Conservation (phyloP, 2,113 vertebrate species). For the Casuarius casuarius region DNA sequence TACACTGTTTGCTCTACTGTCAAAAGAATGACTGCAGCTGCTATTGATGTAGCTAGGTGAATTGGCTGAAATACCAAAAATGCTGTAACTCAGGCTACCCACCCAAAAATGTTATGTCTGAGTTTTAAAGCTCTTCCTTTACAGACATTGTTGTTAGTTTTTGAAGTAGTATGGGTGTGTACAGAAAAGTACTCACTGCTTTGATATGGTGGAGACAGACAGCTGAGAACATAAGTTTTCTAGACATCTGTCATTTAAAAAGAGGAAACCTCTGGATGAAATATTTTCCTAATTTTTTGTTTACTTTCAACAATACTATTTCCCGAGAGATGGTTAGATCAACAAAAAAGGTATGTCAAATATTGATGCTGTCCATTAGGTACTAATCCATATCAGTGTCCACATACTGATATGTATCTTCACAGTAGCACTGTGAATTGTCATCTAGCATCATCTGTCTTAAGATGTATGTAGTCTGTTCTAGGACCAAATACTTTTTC, state of each 20-base stretch:
- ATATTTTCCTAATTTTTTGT: background rate
- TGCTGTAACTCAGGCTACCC: background rate
- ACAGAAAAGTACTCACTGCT: background rate
- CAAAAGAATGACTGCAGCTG: background rate
- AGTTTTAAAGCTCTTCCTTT: background rate
- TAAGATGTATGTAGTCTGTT: background rate
- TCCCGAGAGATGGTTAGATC: background rate
- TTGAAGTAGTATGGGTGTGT: background rate
- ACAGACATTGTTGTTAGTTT: background rate
- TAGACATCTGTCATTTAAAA: background rate
- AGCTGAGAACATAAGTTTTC: background rate
- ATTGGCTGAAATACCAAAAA: background rate
- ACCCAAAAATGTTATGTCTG: background rate
- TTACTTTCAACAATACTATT: background rate
- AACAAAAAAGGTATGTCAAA: background rate
- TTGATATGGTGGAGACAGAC: background rate
- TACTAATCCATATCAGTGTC: background rate
- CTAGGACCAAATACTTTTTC: background rate
- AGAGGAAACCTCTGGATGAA: background rate
- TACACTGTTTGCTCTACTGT: background rate
- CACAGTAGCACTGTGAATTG: background rate
- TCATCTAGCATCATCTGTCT: background rate
- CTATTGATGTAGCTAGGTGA: background rate
- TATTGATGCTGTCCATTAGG: background rate
- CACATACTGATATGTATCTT: background rate